Evolutionary conservation across 2,888 invertebrate genomes (phyloP).

Genomic region (Tolmerus cingulatus): DNA sequence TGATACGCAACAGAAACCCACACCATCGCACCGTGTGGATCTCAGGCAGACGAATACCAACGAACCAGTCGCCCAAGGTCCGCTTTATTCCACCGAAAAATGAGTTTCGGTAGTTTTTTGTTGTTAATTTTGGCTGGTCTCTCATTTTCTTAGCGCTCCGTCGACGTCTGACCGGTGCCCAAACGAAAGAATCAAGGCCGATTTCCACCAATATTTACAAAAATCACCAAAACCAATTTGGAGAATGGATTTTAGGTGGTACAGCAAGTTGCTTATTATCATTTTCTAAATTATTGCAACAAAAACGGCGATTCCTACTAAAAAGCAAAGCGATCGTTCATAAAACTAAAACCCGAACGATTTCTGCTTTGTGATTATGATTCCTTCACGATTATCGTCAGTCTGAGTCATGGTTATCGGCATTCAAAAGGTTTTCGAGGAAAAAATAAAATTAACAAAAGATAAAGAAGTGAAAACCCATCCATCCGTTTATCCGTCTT

Average conservation of each 20-base stretch:
- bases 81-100: not conserved
- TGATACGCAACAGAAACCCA: not conserved
- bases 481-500: not conserved
- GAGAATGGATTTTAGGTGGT: not conserved
- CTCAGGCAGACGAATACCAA: not conserved
- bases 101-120: not conserved
- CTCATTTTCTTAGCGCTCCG: not conserved
- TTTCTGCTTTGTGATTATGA: not conserved
- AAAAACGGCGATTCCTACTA: not conserved
- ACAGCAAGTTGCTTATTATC: not conserved
- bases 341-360: not conserved
- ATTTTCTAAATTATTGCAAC: not conserved
- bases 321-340: not conserved
- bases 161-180: not conserved
- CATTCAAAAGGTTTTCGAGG: not conserved
- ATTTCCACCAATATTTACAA: not conserved
- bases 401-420: not conserved
- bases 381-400: not conserved
- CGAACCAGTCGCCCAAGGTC: not conserved
- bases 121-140: not conserved
- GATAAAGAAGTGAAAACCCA: not conserved
- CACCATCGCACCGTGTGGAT: not conserved
- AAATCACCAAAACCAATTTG: not conserved
- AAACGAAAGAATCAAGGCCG: not conserved
- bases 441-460: not conserved